Percentiles rank a stretch among this genome's conserved stretches.
Conservation (phyloP, 2,888 invertebrate genomes). For the Ctenicera cuprea region DNA sequence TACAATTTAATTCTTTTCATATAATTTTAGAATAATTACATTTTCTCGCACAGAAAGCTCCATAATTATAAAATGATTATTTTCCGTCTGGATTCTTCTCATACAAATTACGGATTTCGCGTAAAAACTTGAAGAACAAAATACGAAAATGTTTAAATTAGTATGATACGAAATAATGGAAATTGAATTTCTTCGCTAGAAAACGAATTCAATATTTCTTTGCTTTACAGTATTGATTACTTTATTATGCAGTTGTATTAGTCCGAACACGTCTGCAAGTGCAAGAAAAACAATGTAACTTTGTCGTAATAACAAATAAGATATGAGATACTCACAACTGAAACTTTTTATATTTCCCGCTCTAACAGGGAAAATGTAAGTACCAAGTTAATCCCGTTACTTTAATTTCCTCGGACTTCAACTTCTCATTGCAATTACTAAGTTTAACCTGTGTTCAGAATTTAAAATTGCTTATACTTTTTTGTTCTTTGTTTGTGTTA, state of each 20-base stretch:
- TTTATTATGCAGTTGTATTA: background rate
- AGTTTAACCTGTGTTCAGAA: background rate
- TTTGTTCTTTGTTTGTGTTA: background rate
- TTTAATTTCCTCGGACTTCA: background rate
- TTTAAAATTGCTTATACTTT: background rate
- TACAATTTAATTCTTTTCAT: conserved; percentile 43
- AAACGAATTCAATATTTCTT: too few relatives aligned
- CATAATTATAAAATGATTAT: conserved; percentile 20
- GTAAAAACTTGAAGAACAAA: too few relatives aligned
- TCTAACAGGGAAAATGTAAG: background rate
- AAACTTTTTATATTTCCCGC: background rate
- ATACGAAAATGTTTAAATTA: too few relatives aligned
- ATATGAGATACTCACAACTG: background rate
- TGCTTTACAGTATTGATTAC: background rate
- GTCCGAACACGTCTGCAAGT: background rate
- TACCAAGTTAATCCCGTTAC: background rate
- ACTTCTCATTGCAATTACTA: conserved; percentile 3
- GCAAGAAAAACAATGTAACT: background rate
- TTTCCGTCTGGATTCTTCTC: conserved; percentile 1
- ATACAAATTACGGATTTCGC: background rate
- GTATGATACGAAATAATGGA: too few relatives aligned
- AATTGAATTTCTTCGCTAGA: too few relatives aligned
- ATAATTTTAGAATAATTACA: conserved; percentile 36
- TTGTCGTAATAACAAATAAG: background rate
- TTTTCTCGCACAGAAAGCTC: conserved; percentile 13